Evolutionary conservation across 2,113 vertebrate genomes (phyloP), one percentile per base, ranked within the genome.

Genomic region (Chrysochloris asiatica): DNA sequence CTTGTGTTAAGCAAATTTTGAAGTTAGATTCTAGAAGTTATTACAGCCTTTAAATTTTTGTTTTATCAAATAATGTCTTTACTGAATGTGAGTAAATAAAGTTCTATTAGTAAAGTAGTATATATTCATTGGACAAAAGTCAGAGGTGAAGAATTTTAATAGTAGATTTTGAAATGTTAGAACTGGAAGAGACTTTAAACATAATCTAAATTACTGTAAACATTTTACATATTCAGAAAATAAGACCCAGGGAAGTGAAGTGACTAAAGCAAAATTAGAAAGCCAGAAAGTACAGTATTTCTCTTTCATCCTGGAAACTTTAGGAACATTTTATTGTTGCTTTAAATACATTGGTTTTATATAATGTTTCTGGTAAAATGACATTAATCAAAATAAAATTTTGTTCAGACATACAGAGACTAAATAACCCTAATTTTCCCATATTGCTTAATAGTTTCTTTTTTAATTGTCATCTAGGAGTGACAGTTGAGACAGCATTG

Each of bases 401-500:
- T 6, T 83, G 26, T 56, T 92, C 43, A 91, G 24, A 50, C 77
- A 26, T 45, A 50, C 59, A 67, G 80, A 93, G 10, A 86, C 52
- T 67, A 52, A 75, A 41, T 78, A 92, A 88, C 69, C 11, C 19
- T 88, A 63, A 36, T 82, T 75, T 50, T 79, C 2, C 30, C n/a
- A 77, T 90, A 80, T 93, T 93, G 16, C 80, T 95, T 85, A 78
- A 78, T 88, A 76, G 0, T 76, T 86, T 59, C 1, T 52, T 95
- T 95, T 41, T 76, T 86, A 73, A 69, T 87, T 95, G 41, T 77
- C n/a, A 82, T 92, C 81, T 97, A 99, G 99, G 99, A 96, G 98
- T 98, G 52, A 99, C 99, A 21, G 94, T 98, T 89, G 98, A 98
- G 86, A 97, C 96, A 75, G 96, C 38, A 0, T 96, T 99, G 81